These are phyloP conservation scores for Anolis sagrei DNA, from an alignment of 2,113 vertebrate species.

Conservation along the genomic window DNA sequence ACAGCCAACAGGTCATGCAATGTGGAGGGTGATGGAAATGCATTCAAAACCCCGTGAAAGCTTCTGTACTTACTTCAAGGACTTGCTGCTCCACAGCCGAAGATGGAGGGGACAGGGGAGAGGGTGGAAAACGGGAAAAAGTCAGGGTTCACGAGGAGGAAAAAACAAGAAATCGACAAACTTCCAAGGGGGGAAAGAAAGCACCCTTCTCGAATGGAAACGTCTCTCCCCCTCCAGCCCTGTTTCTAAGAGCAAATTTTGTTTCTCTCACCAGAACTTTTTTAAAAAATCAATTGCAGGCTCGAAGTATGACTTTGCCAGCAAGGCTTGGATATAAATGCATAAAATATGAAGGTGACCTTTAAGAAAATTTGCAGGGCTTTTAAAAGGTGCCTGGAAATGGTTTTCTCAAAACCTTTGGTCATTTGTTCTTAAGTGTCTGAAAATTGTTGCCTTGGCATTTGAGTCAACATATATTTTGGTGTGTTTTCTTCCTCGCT, in stretches of 20 bases:
- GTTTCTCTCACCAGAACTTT: not conserved
- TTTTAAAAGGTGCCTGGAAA: too few relatives aligned
- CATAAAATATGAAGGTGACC: not conserved
- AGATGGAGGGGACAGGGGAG: conserved; percentile 52
- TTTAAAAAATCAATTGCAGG: not conserved
- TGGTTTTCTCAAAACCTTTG: too few relatives aligned
- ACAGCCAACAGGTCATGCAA: conserved; percentile 61
- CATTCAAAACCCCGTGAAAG: conserved; percentile 51
- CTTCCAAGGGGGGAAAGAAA: conserved; percentile 60
- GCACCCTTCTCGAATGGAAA: conserved; percentile 37
- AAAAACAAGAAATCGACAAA: conserved; percentile 68
- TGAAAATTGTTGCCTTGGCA: too few relatives aligned
- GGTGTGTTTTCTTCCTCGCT: too few relatives aligned
- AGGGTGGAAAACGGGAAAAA: conserved; percentile 65
- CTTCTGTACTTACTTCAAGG: conserved; percentile 94
- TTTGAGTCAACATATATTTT: too few relatives aligned
- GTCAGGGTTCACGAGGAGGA: conserved; percentile 49
- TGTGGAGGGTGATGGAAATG: not conserved
- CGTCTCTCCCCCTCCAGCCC: not conserved
- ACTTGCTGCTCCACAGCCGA: conserved; percentile 91
- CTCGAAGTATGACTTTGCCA: not conserved
- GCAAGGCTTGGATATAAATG: not conserved
- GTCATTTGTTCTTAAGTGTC: too few relatives aligned
- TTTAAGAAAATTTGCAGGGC: too few relatives aligned
- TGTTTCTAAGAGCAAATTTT: not conserved